Percentiles rank a stretch among this genome's conserved stretches.
Conservation (phyloP, 30 jellyfish, hydroid and myxozoan species). For the Mastigias papua region DNA sequence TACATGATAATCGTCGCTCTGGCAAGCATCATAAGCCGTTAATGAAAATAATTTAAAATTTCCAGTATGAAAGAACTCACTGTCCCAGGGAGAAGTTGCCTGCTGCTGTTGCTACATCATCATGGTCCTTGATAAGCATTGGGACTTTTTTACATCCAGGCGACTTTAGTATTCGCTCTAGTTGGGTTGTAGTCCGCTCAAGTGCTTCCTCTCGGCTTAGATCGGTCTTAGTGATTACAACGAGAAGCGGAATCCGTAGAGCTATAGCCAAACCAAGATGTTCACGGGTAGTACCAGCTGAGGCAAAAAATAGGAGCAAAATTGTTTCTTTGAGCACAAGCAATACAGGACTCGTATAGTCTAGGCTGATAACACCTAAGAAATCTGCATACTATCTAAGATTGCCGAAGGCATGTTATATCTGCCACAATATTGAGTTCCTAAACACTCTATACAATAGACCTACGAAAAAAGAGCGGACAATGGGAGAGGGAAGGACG, state of each 20-base stretch:
- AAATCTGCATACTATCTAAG: no score
- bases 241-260: slow-evolving; percentile 87
- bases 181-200: slow-evolving; percentile 78
- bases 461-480: no score
- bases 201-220: slow-evolving; percentile 69
- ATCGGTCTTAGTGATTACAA: slow-evolving; percentile 90
- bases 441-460: no score
- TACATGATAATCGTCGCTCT: no score
- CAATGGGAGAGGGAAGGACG: no score
- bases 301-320: background rate
- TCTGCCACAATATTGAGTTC: no score
- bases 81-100: slow-evolving; percentile 90
- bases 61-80: slow-evolving; percentile 69
- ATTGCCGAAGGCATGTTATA: no score
- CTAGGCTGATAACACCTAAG: no score
- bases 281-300: slow-evolving; percentile 99
- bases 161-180: slow-evolving; percentile 87
- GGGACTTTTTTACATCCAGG: slow-evolving; percentile 96
- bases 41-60: no score
- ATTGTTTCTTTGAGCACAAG: background rate
- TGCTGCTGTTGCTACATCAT: slow-evolving; percentile 92
- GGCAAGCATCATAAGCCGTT: no score
- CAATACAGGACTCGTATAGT: no score
- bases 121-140: slow-evolving; percentile 76
- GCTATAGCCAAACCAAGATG: slow-evolving; percentile 99